Evolutionary conservation across 2,888 invertebrate genomes (phyloP), one percentile per base, ranked within the genome.

Genomic region (Epiblema foenella): DNA sequence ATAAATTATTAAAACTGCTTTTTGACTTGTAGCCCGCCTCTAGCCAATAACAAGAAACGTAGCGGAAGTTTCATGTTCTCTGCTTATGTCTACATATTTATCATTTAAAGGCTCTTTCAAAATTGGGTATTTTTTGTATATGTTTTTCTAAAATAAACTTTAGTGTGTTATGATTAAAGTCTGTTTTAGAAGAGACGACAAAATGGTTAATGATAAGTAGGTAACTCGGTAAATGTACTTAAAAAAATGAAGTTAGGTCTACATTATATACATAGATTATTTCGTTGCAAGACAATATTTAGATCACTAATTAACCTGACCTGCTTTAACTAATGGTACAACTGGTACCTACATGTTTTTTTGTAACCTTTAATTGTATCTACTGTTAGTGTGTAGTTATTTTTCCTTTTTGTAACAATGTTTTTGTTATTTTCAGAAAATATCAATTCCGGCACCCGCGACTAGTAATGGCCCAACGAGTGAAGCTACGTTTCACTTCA

Each of bases 361-460:
- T 37, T 52, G 39, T 52, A 52, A 52, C 39, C 15, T 52, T 52
- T n/a, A 52, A 52, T 64, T 54, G 52, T 52, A n/a, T 12, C n/a
- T 46, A 46, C 46, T 49, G 17, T 51, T 62, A 51, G 18, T 8
- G 37, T 52, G 52, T 52, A n/a, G 8, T 42, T 42, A 42, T 59
- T 20, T 20, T 49, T 39, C 20, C 5, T 57, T 54, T 56, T 66
- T 62, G 37, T 75, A 20, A 63, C 65, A 56, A 57, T 58, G 67
- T 73, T 68, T 78, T 77, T 85, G 75, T 79, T 80, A 69, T 77
- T 94, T 94, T 75, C 94, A 96, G 96, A 95, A 96, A 94, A 95
- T 97, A 89, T 95, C 95, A 82, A 96, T 97, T 91, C 97, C 97
- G 89, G 95, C 94, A 76, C 96, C 97, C 85, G 94, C 94, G 80